Evolutionary conservation across 2,888 invertebrate genomes (phyloP), one percentile per base, ranked within the genome.

Genomic region (Tortricodes alternella): DNA sequence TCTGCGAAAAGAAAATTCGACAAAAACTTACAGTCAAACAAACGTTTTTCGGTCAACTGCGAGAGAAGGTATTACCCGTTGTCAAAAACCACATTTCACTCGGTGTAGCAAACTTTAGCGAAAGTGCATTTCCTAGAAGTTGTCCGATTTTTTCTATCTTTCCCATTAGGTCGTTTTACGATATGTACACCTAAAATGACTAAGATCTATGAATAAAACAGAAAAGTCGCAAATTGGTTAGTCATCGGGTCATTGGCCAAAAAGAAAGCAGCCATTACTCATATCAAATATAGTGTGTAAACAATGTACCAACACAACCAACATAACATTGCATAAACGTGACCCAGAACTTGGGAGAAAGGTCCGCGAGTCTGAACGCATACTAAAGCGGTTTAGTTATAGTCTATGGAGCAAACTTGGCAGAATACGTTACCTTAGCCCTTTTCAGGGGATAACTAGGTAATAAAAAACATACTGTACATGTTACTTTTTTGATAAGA

Each of bases 261-360:
- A 52, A 55, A 55, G 55, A 55, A 55, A 49, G 48, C 55, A 49
- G 32, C 24, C 23, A 44, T 55, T 55, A 55, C 27, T 55, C 55
- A 55, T 44, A 29, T 43, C 55, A 18, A 34, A 41, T 48, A 48
- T 48, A 39, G 53, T 43, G 41, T 43, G 44, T 46, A 53, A 55
- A 46, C 53, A 55, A 48, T 41, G 48, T 46, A 39, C 41, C 50
- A 76, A 72, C 71, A 76, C 65, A 69, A 66, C 79, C 81, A 83
- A 78, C 78, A 78, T 85, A 82, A 80, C 48, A 48, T 55, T 49
- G 41, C 48, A 80, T 72, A 63, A 60, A 46, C 65, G 61, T 85
- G 89, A 88, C 89, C 89, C 80, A 89, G 89, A 89, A 89, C 88
- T 87, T 88, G 83, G 68, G 87, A 89, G 89, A 89, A 89, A 89